Evolutionary conservation across 2,113 vertebrate species (phyloP).

Genomic region (Brachyhypopomus gauderio): DNA sequence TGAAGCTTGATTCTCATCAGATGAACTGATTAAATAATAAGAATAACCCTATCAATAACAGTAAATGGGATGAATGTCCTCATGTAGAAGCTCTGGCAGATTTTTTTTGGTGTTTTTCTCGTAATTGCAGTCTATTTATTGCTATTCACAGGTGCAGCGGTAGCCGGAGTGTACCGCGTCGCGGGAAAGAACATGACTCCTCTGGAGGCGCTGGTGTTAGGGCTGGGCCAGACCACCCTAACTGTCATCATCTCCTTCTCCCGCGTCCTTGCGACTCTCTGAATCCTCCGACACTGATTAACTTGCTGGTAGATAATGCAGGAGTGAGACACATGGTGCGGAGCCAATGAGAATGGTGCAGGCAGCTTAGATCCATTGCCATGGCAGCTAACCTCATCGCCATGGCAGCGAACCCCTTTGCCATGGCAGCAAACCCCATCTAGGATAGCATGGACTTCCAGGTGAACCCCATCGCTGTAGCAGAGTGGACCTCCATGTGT

Average conservation of each 20-base stretch:
- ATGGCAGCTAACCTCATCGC: too few species aligned
- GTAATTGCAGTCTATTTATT: slow-evolving; percentile 5
- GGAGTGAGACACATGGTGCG: not conserved
- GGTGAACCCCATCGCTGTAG: not conserved
- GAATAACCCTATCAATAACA: too few species aligned
- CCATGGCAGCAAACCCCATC: too few species aligned
- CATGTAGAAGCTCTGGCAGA: not conserved
- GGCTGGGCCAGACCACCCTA: slow-evolving; percentile 91
- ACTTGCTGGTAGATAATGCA: slow-evolving; percentile 13
- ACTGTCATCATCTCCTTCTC: slow-evolving; percentile 93
- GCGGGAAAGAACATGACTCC: slow-evolving; percentile 97
- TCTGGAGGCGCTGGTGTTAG: slow-evolving; percentile 92
- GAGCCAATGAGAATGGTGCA: not conserved
- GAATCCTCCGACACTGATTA: slow-evolving; percentile 56
- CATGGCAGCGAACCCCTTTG: too few species aligned
- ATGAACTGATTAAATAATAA: too few species aligned
- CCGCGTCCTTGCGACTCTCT: slow-evolving; percentile 92
- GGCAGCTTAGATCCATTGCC: slow-evolving; percentile 35
- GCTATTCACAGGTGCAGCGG: slow-evolving; percentile 83
- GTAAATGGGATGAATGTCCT: not conserved
- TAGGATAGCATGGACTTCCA: too few species aligned
- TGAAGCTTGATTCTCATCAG: too few species aligned
- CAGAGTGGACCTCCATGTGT: slow-evolving; percentile 38
- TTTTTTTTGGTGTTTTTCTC: not conserved
- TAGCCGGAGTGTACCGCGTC: slow-evolving; percentile 94